A percentile compares a stretch with the other conserved stretches of the same genome.
These are phyloP conservation scores for Leptura quadrifasciata DNA, from an alignment of 2,888 invertebrate genomes.

Conservation along the genomic window DNA sequence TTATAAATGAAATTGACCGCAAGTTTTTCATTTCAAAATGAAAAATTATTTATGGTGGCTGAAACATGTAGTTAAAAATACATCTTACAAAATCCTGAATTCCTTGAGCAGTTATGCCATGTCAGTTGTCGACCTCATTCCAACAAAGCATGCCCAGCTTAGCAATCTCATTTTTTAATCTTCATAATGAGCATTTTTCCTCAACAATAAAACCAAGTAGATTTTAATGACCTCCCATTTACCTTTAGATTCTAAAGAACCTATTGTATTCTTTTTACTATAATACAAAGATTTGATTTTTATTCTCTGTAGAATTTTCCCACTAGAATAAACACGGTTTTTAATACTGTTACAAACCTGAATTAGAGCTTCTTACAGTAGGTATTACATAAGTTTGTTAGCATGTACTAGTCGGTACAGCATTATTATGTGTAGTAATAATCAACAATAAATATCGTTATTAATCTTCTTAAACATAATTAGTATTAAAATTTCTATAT, in stretches of 20 bases:
- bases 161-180: not conserved
- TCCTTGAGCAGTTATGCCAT: slow-evolving; percentile 4
- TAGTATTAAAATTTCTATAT: too few species aligned
- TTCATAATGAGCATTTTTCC: not conserved
- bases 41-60: slow-evolving; percentile 6
- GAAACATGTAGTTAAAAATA: not conserved
- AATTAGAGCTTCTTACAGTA: not conserved
- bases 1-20: not conserved
- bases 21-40: not conserved
- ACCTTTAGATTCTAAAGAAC: not conserved
- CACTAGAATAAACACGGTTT: not conserved
- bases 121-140: slow-evolving; percentile 7
- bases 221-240: not conserved
- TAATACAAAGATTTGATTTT: not conserved
- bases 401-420: not conserved
- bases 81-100: slow-evolving; percentile 4
- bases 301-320: not conserved
- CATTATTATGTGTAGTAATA: too few species aligned
- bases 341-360: not conserved
- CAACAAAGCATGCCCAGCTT: not conserved
- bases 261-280: not conserved
- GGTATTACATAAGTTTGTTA: not conserved
- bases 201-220: not conserved
- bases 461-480: too few species aligned
- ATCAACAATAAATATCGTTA: too few species aligned